phyloP scores from a whole-genome alignment of 2,797 vertebrate species.

The Trachurus trachurus region DNA sequence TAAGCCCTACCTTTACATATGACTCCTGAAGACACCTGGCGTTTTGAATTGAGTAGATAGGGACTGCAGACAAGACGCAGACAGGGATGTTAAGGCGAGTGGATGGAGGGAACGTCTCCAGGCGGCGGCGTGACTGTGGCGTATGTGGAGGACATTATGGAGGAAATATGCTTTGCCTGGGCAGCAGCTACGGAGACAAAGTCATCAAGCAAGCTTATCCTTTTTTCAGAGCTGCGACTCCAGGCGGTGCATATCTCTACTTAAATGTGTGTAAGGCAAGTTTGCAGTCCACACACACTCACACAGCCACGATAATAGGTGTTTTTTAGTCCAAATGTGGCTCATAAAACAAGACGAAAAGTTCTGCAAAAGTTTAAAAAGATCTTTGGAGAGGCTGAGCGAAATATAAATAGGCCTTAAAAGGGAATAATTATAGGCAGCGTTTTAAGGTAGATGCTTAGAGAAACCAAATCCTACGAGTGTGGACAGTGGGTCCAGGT shows the following conservation, averaged over 20 bases:
- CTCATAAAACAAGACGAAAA: not conserved
- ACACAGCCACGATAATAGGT: too few species aligned
- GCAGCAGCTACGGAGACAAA: not conserved
- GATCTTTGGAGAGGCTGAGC: not conserved
- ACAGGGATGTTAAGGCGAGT: too few species aligned
- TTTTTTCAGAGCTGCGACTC: not conserved
- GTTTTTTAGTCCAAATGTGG: not conserved
- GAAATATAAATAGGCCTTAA: not conserved
- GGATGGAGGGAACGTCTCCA: not conserved
- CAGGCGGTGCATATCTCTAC: not conserved
- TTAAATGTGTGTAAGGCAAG: not conserved
- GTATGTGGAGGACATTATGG: not conserved
- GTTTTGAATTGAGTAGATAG: not conserved
- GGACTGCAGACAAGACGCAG: not conserved
- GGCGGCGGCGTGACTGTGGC: too few species aligned
- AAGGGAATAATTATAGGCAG: too few species aligned
- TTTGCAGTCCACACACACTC: not conserved
- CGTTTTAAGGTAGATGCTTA: too few species aligned
- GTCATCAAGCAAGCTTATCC: not conserved
- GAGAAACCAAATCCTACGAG: not conserved
- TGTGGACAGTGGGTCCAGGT: not conserved
- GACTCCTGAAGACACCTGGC: too few species aligned
- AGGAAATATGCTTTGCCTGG: not conserved
- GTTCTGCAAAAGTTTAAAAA: not conserved
- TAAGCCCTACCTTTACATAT: too few species aligned